Conservation (phyloP, 2,797 vertebrate genomes). For the Pangasius mekongensis region DNA sequence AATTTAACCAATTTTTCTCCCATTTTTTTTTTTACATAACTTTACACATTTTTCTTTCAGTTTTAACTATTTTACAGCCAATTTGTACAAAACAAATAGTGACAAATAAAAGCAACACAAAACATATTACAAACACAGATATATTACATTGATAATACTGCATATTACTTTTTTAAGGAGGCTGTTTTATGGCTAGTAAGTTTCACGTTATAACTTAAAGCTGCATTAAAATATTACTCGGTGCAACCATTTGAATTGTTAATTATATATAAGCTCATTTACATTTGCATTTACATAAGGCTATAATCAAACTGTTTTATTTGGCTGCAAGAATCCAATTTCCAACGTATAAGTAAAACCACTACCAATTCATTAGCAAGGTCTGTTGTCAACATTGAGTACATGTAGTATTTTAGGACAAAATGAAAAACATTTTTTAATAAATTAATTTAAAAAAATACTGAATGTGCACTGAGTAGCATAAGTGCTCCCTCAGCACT, state of each 20-base stretch:
- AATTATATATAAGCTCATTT: neutral
- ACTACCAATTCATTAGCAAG: neutral
- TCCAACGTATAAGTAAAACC: neutral
- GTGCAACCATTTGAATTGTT: neutral
- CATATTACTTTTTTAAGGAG: neutral
- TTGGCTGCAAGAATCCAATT: constrained; percentile 3
- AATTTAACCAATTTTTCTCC: neutral
- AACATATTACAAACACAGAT: neutral
- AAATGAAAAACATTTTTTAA: neutral
- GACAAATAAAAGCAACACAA: neutral
- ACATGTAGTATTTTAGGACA: neutral
- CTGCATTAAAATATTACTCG: neutral
- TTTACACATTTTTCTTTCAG: neutral
- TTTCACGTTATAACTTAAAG: neutral
- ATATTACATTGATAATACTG: too few relatives aligned
- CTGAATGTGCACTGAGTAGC: neutral
- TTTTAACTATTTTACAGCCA: neutral
- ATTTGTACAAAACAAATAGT: neutral
- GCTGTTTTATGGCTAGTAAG: neutral
- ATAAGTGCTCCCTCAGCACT: constrained; percentile 19
- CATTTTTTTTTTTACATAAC: neutral
- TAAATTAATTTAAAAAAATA: neutral
- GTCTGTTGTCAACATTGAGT: too few relatives aligned
- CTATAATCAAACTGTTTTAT: neutral
- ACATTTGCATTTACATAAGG: neutral